Evolutionary conservation across 2,797 vertebrate genomes (phyloP).

Genomic region (Ispidina picta): DNA sequence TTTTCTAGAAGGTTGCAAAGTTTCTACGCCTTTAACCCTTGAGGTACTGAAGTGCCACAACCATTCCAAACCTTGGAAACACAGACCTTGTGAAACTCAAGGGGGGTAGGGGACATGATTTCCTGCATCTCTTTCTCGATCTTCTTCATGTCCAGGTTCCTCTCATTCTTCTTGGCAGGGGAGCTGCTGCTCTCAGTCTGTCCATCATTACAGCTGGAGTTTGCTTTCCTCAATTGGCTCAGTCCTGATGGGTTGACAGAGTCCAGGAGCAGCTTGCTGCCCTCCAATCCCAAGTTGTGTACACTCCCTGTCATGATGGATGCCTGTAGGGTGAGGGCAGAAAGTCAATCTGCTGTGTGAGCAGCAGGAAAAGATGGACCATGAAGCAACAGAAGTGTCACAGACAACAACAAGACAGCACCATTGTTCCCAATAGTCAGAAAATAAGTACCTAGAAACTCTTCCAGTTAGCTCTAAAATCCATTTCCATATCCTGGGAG

Average conservation of each 20-base stretch:
- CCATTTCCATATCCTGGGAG: neutral
- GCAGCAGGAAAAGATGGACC: neutral
- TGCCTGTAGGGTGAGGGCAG: conserved; percentile 77
- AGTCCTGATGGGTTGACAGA: conserved; percentile 62
- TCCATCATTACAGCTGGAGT: conserved; percentile 47
- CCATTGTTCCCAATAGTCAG: neutral
- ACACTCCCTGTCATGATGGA: conserved; percentile 95
- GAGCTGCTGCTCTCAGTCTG: conserved; percentile 68
- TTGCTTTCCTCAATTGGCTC: conserved; percentile 76
- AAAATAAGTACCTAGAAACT: neutral
- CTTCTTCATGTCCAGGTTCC: conserved; percentile 86
- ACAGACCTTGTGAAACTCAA: conserved; percentile 94
- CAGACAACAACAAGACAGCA: rapidly evolving
- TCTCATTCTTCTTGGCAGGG: conserved; percentile 76
- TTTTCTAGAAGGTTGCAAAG: neutral
- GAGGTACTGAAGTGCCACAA: neutral
- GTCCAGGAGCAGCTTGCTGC: conserved; percentile 81
- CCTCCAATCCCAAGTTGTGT: conserved; percentile 88
- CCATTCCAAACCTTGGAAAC: neutral
- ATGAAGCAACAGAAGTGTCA: rapidly evolving
- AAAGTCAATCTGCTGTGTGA: neutral
- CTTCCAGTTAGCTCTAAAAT: neutral
- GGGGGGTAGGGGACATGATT: conserved; percentile 85
- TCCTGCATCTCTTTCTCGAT: conserved; percentile 91
- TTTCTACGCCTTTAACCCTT: neutral